Base-by-base conservation (phyloP, 92 coral and sea anemone species). In the Epizoanthus stellaris region DNA sequence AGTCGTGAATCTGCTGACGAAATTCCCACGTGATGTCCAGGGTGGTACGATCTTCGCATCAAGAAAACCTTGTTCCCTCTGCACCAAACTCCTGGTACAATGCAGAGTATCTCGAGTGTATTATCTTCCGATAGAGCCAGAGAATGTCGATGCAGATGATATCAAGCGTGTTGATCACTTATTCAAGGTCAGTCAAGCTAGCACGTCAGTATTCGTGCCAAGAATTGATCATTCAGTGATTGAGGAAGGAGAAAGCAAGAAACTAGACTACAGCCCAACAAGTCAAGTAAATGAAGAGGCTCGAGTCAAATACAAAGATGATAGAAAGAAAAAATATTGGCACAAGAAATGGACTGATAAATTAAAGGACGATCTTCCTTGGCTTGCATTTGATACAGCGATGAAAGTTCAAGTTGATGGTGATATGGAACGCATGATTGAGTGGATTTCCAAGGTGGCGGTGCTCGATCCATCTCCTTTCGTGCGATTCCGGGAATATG, bases 31-130 rank as follows among this genome's bases (percentile, higher is more conserved):
- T 23, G 85, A 89, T 47, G 68, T 84, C 7, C 30, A 82, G 14
- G 92, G 90, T 25, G 82, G 80, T 70, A 81, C 74, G 20, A 80
- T 91, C 36, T 91, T 85, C 43, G 61, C 85, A 17, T 88, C 95
- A 13, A 87, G 94, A 72, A 91, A 91, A 71, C 94, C 94, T 5
- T 91, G 94, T 56, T 82, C 94, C 39, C 39, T 82, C 43, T 91
- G 94, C 68, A 87, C 92, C 43, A 91, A 91, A 70, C 92, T 91
- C 11, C 80, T 92, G 21, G 92, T 92, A n/a, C 95, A 92, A 70
- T 76, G 92, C 66, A 83, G 66, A 84, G 91, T 92, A 17, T 63
- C 84, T 14, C 87, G 90, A 63, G 90, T 89, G 42, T 86, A 76
- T 62, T 92, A 69, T 47, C 81, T 92, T 14, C 92, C 95, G 36